Percentiles rank a stretch among this genome's conserved stretches.
phyloP scores from a whole-genome alignment of 2,113 vertebrate species.

The Oncorhynchus keta region DNA sequence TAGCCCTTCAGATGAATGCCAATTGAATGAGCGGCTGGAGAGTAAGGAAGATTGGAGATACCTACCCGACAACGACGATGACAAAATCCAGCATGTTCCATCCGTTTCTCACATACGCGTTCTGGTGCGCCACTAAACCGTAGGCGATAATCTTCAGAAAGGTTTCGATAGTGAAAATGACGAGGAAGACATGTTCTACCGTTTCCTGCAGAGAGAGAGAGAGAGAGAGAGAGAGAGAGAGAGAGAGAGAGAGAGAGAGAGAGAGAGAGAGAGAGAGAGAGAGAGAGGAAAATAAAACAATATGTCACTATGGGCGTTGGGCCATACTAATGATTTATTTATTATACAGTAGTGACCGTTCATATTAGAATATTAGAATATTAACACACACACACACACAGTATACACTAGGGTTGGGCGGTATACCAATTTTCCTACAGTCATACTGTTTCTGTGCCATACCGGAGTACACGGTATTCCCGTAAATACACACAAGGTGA shows the following conservation, averaged over 20 bases:
- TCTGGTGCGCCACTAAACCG: conserved; percentile 97
- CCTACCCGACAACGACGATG: conserved; percentile 99
- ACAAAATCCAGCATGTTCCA: conserved; percentile 99
- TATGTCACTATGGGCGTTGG: background rate
- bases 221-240: conserved; percentile 34
- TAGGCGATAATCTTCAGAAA: conserved; percentile 99
- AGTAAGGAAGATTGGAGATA: conserved; percentile 29
- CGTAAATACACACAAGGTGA: too few relatives aligned
- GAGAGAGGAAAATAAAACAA: conserved; percentile 39
- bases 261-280: conserved; percentile 52
- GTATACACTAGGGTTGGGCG: too few relatives aligned
- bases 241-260: conserved; percentile 21
- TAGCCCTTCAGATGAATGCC: too few relatives aligned
- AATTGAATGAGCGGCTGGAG: background rate
- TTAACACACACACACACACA: background rate
- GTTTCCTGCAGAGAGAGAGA: conserved; percentile 87
- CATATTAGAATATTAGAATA: background rate
- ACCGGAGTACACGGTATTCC: too few relatives aligned
- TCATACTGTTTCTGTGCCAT: too few relatives aligned
- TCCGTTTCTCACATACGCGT: conserved; percentile 96
- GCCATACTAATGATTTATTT: too few relatives aligned
- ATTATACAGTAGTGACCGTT: too few relatives aligned
- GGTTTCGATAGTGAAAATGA: conserved; percentile 99
- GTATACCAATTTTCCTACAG: too few relatives aligned
- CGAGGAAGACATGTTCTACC: conserved; percentile 99